Percentiles rank a stretch among this genome's conserved stretches.
Conservation (phyloP, 2,888 invertebrate genomes). For the Chloroclystis v-ata region DNA sequence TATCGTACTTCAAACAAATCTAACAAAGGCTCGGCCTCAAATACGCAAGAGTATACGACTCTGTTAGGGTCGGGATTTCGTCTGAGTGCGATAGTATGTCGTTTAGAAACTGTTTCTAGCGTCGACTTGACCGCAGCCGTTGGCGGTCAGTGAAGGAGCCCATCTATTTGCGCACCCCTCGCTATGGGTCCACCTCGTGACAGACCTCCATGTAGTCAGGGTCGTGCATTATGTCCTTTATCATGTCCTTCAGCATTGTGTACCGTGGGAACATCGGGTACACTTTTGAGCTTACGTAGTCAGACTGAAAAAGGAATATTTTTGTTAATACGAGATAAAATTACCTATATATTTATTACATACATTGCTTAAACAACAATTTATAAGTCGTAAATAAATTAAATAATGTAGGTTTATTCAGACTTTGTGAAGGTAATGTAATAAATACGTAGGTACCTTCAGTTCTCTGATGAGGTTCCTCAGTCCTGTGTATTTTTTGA, state of each 20-base stretch:
- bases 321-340: no score
- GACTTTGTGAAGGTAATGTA: neutral
- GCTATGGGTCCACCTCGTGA: constrained; percentile 90
- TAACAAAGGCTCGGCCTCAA: neutral
- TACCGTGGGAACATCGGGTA: constrained; percentile 97
- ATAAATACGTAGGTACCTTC: constrained; percentile 78
- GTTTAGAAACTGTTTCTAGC: constrained; percentile 40
- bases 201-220: constrained; percentile 98
- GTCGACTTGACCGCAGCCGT: constrained; percentile 65
- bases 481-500: constrained; percentile 94
- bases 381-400: no score
- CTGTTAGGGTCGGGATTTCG: neutral
- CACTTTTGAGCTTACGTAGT: constrained; percentile 93
- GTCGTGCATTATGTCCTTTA: constrained; percentile 95
- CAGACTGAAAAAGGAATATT: constrained; percentile 79
- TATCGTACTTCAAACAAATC: neutral
- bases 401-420: no score
- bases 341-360: no score
- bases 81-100: constrained; percentile 1
- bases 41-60: neutral
- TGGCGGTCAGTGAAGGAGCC: constrained; percentile 69
- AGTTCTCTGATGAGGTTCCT: constrained; percentile 91
- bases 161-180: constrained; percentile 78
- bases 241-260: constrained; percentile 97
- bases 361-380: no score